Evolutionary conservation across 2,888 invertebrate species (phyloP), one percentile per base, ranked within the genome.

Genomic region (Dastarcus helophoroides): DNA sequence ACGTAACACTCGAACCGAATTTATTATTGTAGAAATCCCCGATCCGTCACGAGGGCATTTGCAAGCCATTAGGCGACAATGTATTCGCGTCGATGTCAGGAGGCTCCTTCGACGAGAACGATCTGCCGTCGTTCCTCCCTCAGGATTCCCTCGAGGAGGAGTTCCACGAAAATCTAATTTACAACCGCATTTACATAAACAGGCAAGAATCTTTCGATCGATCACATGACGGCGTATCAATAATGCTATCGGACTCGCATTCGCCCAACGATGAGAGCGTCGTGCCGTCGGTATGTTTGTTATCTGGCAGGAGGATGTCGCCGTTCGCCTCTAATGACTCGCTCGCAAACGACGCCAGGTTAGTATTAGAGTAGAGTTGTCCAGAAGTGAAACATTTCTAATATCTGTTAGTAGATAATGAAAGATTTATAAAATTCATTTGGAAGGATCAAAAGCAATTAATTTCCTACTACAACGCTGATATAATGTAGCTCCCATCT

Each of bases 261-360:
- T 48, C 61, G 22, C 61, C 63, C 9, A 66, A 64, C 21, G 69
- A 69, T 28, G 60, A 67, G 38, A 63, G 68, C 29, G 63, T 69
- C 21, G 62, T 63, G n/a, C 63, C 64, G 3, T 56, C 59, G 4
- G 56, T 59, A 15, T 57, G 53, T 41, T 44, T 60, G 17, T 31
- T 53, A 27, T 46, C 69, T 15, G 63, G 70, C 40, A 64, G 68
- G 43, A 69, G 71, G 44, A 56, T 67, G 13, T 79, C 81, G 3
- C 78, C 79, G 4, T 84, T 83, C 58, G 83, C 81, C 26, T 86
- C 85, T 16, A 83, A 78, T 47, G 85, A 86, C 59, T 86, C 85
- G 7, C 62, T 86, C 39, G 76, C 80, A n/a, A 82, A 82, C 44
- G 84, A 84, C 54, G 63, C 69, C 28, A 79, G 58, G 58, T 58